Evolutionary conservation across 1,140 invertebrate species (phyloP).

Genomic region (Helicoverpa armigera): DNA sequence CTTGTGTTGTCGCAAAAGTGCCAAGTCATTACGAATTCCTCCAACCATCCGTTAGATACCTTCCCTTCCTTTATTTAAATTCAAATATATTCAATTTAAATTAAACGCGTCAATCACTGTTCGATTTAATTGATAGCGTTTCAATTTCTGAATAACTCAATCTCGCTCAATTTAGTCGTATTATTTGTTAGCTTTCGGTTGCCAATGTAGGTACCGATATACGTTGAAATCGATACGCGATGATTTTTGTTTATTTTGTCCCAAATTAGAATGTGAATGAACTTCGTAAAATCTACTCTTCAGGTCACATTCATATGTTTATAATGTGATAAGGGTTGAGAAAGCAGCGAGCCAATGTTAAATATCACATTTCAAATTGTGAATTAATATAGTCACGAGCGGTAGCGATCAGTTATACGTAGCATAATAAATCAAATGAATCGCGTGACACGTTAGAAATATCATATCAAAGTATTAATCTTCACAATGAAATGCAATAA

Average conservation of each 20-base stretch:
- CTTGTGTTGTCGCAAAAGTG: slow-evolving; percentile 54
- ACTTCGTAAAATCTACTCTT: not conserved
- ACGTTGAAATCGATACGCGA: not conserved
- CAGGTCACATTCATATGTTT: slow-evolving; percentile 1
- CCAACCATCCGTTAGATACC: slow-evolving; percentile 42
- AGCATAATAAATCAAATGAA: not conserved
- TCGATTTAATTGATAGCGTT: slow-evolving; percentile 26
- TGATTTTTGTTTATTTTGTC: not conserved
- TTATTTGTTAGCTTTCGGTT: slow-evolving; percentile 33
- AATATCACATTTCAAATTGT: not conserved
- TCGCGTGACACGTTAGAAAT: slow-evolving; percentile 23
- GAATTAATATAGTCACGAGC: not conserved
- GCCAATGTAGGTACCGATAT: not conserved
- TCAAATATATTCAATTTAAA: slow-evolving; percentile 48
- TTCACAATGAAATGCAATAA: not conserved
- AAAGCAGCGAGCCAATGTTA: not conserved
- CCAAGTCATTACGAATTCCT: slow-evolving; percentile 62
- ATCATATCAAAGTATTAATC: slow-evolving; percentile 1
- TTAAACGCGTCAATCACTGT: slow-evolving; percentile 42
- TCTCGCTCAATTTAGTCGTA: slow-evolving; percentile 29
- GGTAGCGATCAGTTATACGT: not conserved
- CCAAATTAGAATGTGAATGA: slow-evolving; percentile 5
- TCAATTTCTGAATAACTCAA: slow-evolving; percentile 39
- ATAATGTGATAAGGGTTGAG: too few relatives aligned
- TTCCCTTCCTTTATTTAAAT: slow-evolving; percentile 30